Percentiles rank a stretch among this genome's conserved stretches.
These are phyloP conservation scores for Lepidurus apus DNA, from an alignment of 1,140 invertebrate species.

Conservation along the genomic window DNA sequence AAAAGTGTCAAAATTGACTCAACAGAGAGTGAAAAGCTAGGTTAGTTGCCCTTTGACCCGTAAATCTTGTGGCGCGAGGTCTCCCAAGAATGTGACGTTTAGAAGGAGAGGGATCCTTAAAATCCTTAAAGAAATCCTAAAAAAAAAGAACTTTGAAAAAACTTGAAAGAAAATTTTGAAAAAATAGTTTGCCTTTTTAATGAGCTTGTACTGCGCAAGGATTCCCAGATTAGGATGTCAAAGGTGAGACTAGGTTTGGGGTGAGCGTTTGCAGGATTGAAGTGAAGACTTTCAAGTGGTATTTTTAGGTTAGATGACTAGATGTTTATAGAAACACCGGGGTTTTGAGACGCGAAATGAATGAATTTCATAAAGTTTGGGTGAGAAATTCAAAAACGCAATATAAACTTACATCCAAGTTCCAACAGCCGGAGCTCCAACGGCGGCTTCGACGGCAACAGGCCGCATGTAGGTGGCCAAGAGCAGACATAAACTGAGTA, in stretches of 20 bases:
- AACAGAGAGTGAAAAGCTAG: too few relatives aligned
- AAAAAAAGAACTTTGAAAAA: not conserved
- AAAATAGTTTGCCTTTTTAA: not conserved
- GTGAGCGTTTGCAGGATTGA: not conserved
- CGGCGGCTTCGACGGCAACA: not conserved
- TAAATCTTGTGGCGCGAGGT: too few relatives aligned
- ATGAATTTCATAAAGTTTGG: not conserved
- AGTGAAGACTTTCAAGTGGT: not conserved
- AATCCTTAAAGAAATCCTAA: too few relatives aligned
- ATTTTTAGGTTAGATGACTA: too few relatives aligned
- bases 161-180: not conserved
- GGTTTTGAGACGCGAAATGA: too few relatives aligned
- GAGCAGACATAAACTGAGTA: conserved; percentile 12
- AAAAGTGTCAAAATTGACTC: too few relatives aligned
- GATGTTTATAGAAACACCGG: too few relatives aligned
- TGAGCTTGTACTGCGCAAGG: not conserved
- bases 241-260: not conserved
- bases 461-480: not conserved
- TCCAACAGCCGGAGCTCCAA: not conserved
- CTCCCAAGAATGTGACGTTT: too few relatives aligned
- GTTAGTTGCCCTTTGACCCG: too few relatives aligned
- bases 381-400: not conserved
- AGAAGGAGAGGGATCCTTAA: too few relatives aligned
- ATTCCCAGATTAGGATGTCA: conserved; percentile 11
- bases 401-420: conserved; percentile 11